A percentile compares a stretch with the other conserved stretches of the same genome.
phyloP scores from a whole-genome alignment of 2,797 vertebrate species.

The Erithacus rubecula region DNA sequence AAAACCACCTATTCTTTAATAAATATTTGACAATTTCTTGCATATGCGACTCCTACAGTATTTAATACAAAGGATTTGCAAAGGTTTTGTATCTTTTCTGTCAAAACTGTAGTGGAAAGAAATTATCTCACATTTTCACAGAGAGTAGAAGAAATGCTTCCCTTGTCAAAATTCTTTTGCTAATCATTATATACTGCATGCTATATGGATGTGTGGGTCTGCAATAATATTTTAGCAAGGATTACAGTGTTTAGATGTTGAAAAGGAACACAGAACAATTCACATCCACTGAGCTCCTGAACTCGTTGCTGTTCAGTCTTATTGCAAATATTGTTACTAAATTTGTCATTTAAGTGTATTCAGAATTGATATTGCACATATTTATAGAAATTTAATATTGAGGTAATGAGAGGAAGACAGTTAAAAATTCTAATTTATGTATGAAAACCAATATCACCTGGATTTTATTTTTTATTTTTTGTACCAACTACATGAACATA shows the following conservation, averaged over 20 bases:
- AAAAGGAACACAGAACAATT: neutral
- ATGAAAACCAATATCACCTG: neutral
- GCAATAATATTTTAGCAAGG: neutral
- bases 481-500: neutral
- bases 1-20: neutral
- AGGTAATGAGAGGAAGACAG: neutral
- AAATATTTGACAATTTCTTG: conserved; percentile 41
- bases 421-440: neutral
- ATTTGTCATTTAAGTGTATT: neutral
- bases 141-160: neutral
- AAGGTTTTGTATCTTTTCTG: conserved; percentile 21
- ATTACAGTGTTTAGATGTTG: neutral
- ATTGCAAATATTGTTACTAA: neutral
- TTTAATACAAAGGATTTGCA: conserved; percentile 31
- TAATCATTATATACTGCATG: neutral
- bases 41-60: neutral
- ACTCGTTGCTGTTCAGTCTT: neutral
- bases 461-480: neutral
- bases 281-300: neutral
- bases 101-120: conserved; percentile 37
- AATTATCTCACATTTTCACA: conserved; percentile 36
- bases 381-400: neutral
- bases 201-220: neutral
- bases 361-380: neutral
- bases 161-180: conserved; percentile 19